Evolutionary conservation across 2,888 invertebrate species (phyloP), one percentile per base, ranked within the genome.

Genomic region (Leptothorax acervorum): DNA sequence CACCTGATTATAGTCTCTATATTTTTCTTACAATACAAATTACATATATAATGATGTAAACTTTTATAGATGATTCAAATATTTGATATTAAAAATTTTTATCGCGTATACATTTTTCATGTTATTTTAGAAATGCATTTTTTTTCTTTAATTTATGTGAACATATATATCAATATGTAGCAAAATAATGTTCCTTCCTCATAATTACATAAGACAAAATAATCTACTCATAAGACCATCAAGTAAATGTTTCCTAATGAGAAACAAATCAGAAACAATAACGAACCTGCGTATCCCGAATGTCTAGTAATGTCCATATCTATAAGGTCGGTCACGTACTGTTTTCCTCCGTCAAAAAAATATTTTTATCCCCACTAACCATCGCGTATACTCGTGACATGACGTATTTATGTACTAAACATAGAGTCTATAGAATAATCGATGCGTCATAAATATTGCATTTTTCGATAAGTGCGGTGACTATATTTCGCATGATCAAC

Each of bases 251-350:
- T 18, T 55, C 15, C 12, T 3, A 1, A 45, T 15, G 23, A 4
- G 12, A 62, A 23, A 23, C 23, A 23, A 23, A 48, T 39, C 55
- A 55, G 15, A 55, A 73, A 57, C 28, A 11, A 57, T 39, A 70
- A 66, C 60, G 48, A 45, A 68, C 79, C 79, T 79, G 28, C 48
- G 48, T 79, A 60, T 70, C 45, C 48, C 35, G 79, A 53, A 79
- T 63, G 35, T 63, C 12, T 35, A 60, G 18, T 12, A 35, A 11
- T 3, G 51, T 75, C 35, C 63, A 75, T 63, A 42, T 51, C 48
- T 15, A 63, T 15, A 63, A 48, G 75, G 15, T n/a, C n/a, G 35
- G 11, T 8, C 15, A 63, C 23, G 11, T 39, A 63, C 48, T 75
- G 51, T 23, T 63, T 63, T 35, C 5, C 23, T 23, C 11, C 42